Evolutionary conservation across 2,797 vertebrate species (phyloP), one percentile per base, ranked within the genome.

Genomic region (Schizothorax lantsangensis): DNA sequence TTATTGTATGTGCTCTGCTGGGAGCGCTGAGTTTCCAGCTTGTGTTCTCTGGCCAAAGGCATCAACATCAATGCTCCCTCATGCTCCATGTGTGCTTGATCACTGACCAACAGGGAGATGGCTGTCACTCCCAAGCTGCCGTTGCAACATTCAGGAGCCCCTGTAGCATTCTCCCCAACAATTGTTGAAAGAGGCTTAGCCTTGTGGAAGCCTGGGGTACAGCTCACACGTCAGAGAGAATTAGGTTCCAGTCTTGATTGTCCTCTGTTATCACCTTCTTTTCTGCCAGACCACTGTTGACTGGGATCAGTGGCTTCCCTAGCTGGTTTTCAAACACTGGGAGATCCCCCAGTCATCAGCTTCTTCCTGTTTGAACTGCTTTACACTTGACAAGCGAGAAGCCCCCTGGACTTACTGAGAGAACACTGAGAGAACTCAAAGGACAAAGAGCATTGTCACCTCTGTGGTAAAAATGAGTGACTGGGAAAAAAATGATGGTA

Each of bases 101-200:
- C 82, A 74, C 11, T 64, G 82, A 84, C 52, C 71, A 84, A 47
- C 23, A 26, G 71, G 49, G 54, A 84, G 71, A 74, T 43, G 52
- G 3, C 26, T 74, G 82, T 74, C 17, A 52, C 54, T 83, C 69
- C 64, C 81, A 57, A 59, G 81, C 47, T 26, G n/a, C 66, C 33
- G 7, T 71, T 14, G 30, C 64, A 82, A 82, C 38, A 74, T 83
- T 40, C 49, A 57, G 68, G 6, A 83, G 52, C n/a, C 81, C 81
- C 81, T 33, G 52, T 74, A 74, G 81, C 54, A 36, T 74, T 84
- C 54, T 84, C 36, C 40, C 38, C 21, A 84, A 84, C n/a, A 74
- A 59, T 23, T 73, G n/a, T 62, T 64, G n/a, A 74, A 83, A 84
- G 54, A 84, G 52, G 36, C n/a, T 84, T 84, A 74, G 82, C 38